Evolutionary conservation across 2,888 invertebrate species (phyloP).

Genomic region (Luperina testacea): DNA sequence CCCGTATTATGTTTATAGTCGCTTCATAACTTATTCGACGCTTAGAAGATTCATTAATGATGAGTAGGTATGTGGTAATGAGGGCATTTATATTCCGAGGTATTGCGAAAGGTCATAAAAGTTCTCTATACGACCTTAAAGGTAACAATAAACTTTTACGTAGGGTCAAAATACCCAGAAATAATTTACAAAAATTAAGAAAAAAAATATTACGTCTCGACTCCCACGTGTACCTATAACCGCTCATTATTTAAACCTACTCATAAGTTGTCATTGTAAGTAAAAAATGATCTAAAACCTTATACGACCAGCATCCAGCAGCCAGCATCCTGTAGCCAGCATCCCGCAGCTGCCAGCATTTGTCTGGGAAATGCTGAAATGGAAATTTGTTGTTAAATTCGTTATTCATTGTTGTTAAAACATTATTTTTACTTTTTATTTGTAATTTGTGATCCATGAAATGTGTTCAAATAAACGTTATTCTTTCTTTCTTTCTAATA

Average conservation of each 20-base stretch:
- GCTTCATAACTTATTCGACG: slow-evolving; percentile 63
- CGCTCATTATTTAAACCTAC: not conserved
- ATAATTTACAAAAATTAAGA: not conserved
- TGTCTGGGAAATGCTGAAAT: not conserved
- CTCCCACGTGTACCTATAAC: no score
- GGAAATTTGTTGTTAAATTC: not conserved
- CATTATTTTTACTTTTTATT: not conserved
- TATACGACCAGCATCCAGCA: not conserved
- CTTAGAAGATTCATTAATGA: slow-evolving; percentile 49
- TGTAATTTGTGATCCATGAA: not conserved
- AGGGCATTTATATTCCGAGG: slow-evolving; percentile 57
- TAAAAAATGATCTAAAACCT: not conserved
- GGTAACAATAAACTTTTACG: not conserved
- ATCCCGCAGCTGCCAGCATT: not conserved
- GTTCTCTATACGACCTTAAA: slow-evolving; percentile 13
- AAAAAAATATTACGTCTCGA: not conserved
- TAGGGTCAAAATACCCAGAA: not conserved
- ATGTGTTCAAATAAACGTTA: not conserved
- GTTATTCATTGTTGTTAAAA: not conserved
- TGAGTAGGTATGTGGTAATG: slow-evolving; percentile 45
- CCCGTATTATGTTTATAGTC: slow-evolving; percentile 55
- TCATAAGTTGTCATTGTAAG: not conserved
- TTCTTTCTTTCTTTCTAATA: not conserved
- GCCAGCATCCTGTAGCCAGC: not conserved
- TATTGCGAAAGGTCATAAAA: slow-evolving; percentile 37